Conservation (phyloP, 1,140 invertebrate genomes). For the Drosophila truncata region DNA sequence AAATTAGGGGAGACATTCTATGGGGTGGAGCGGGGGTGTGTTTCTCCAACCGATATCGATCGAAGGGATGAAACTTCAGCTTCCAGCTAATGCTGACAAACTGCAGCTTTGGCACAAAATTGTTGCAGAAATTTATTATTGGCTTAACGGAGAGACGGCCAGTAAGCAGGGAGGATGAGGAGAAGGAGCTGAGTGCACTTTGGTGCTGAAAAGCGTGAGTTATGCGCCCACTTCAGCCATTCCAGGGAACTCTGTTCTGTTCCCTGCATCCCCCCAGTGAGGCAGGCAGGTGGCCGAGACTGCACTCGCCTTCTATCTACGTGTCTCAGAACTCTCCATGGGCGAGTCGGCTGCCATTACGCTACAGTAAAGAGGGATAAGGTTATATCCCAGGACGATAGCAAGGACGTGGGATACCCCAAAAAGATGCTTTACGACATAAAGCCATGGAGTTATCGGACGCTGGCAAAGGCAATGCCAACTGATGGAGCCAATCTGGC, state of each 20-base stretch:
- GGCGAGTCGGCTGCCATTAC: slow-evolving; percentile 33
- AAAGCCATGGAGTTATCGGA: slow-evolving; percentile 45
- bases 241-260: not conserved
- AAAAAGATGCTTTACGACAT: slow-evolving; percentile 61
- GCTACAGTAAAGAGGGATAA: slow-evolving; percentile 4
- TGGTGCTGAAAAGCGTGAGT: slow-evolving; percentile 70
- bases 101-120: slow-evolving; percentile 74
- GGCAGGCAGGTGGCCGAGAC: slow-evolving; percentile 19
- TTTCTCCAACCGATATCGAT: slow-evolving; percentile 33
- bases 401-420: slow-evolving; percentile 10
- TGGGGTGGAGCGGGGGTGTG: not conserved
- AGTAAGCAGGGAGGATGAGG: not conserved
- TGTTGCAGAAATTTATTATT: slow-evolving; percentile 78
- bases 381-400: slow-evolving; percentile 16
- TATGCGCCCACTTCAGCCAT: slow-evolving; percentile 47
- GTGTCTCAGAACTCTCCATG: slow-evolving; percentile 26
- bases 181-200: slow-evolving; percentile 60
- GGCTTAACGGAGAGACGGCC: slow-evolving; percentile 50
- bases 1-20: slow-evolving; percentile 9
- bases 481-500: slow-evolving; percentile 44
- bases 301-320: slow-evolving; percentile 40
- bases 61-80: slow-evolving; percentile 20
- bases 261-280: not conserved
- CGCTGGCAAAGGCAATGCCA: slow-evolving; percentile 31
- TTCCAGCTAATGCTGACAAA: slow-evolving; percentile 75